These are phyloP conservation scores for Dicyrtoma fusca DNA, from an alignment of 2,888 invertebrate genomes.

Conservation along the genomic window DNA sequence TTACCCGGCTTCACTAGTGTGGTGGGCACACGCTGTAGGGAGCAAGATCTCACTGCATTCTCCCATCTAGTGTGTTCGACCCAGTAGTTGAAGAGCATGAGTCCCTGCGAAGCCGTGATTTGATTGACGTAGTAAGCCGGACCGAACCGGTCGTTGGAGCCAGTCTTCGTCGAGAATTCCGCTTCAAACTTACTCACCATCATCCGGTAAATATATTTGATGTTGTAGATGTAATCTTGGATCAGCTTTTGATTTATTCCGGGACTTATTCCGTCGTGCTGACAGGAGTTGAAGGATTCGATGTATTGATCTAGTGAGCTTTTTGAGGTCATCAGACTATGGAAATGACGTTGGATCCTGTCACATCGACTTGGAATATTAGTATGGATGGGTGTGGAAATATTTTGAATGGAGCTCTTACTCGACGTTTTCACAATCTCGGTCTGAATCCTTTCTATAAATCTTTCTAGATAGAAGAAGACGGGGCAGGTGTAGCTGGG, in stretches of 20 bases:
- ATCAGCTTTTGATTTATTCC: slow-evolving; percentile 18
- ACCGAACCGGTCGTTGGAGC: slow-evolving; percentile 41
- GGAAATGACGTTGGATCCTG: slow-evolving; percentile 47
- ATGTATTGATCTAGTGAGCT: slow-evolving; percentile 45
- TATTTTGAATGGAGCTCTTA: neutral
- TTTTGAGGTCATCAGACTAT: slow-evolving; percentile 41
- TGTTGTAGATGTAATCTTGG: slow-evolving; percentile 45
- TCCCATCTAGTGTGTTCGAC: slow-evolving; percentile 51
- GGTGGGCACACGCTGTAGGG: slow-evolving; percentile 41
- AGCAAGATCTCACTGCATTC: slow-evolving; percentile 45
- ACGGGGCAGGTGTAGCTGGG: slow-evolving; percentile 53
- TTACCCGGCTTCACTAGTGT: slow-evolving; percentile 42
- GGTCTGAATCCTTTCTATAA: slow-evolving; percentile 46
- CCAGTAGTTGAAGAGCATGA: slow-evolving; percentile 47
- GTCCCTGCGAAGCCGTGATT: slow-evolving; percentile 47
- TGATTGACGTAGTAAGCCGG: slow-evolving; percentile 53
- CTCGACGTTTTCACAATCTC: slow-evolving; percentile 40
- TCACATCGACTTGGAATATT: slow-evolving; percentile 37
- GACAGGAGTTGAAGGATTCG: slow-evolving; percentile 10
- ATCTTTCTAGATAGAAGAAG: slow-evolving; percentile 51
- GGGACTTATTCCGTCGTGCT: neutral
- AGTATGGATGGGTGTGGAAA: slow-evolving; percentile 19
- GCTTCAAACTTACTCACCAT: slow-evolving; percentile 50
- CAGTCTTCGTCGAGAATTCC: slow-evolving; percentile 50
- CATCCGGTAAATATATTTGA: slow-evolving; percentile 49